A percentile compares a stretch with the other conserved stretches of the same genome.
Evolutionary conservation across 2,113 vertebrate species (phyloP).

Genomic region (Burhinus bistriatus): DNA sequence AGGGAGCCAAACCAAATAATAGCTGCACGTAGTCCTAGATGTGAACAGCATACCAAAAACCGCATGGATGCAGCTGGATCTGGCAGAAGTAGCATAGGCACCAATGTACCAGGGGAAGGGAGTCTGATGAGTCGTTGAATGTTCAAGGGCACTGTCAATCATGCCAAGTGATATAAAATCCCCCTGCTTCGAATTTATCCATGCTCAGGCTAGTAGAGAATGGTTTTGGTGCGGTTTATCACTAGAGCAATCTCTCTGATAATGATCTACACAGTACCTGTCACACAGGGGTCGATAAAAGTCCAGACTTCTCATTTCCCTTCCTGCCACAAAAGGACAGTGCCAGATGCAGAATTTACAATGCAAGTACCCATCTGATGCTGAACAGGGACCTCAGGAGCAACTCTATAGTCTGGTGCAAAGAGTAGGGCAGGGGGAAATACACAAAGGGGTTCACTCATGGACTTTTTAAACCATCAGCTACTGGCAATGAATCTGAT

Average conservation of each 20-base stretch:
- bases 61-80: rapidly evolving
- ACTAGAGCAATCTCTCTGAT: background rate
- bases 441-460: background rate
- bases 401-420: background rate
- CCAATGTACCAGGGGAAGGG: background rate
- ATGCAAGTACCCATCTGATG: background rate
- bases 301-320: background rate
- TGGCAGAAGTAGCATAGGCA: background rate
- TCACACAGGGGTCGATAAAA: background rate
- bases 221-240: background rate
- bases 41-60: background rate
- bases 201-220: background rate
- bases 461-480: background rate
- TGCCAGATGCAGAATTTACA: background rate
- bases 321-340: background rate
- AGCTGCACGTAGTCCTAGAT: background rate
- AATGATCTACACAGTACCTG: background rate
- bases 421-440: background rate
- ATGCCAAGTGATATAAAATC: background rate
- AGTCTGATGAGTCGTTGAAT: background rate
- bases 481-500: background rate
- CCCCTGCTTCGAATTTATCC: background rate
- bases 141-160: background rate
- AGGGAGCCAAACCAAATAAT: background rate
- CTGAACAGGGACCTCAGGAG: background rate